A percentile compares a stretch with the other conserved stretches of the same genome.
Conservation (phyloP, 2,888 invertebrate species). For the Lamellibrachia columna region DNA sequence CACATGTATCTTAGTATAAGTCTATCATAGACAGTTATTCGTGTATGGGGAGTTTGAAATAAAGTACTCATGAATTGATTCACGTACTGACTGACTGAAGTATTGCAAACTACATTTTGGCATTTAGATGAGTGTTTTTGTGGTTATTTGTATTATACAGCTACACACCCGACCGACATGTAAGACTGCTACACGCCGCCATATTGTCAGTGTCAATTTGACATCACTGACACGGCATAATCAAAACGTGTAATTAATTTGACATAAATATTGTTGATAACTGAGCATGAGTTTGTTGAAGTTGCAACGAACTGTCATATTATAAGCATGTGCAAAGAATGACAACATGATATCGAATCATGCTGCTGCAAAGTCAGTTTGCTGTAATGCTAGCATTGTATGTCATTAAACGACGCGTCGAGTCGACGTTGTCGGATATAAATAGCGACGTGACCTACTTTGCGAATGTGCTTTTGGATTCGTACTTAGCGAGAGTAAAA, state of each 20-base stretch:
- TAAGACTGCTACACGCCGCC: background rate
- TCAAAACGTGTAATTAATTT: background rate
- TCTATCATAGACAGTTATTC: too few relatives aligned
- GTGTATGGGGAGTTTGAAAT: too few relatives aligned
- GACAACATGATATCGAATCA: background rate
- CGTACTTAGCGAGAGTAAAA: background rate
- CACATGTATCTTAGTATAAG: too few relatives aligned
- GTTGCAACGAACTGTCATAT: background rate
- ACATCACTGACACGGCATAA: constrained; percentile 11
- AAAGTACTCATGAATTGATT: too few relatives aligned
- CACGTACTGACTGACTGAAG: too few relatives aligned
- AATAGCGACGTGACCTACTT: constrained; percentile 16
- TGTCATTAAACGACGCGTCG: background rate
- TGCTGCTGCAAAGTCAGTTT: background rate
- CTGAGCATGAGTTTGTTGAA: background rate
- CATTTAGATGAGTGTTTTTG: background rate
- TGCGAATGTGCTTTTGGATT: background rate
- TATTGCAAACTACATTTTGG: too few relatives aligned
- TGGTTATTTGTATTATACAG: background rate
- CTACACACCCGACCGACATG: background rate
- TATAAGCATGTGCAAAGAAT: background rate
- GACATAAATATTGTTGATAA: background rate
- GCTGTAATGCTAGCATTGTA: background rate
- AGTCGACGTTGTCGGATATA: background rate
- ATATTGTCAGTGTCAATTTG: background rate